Evolutionary conservation across 2,797 vertebrate genomes (phyloP), one percentile per base, ranked within the genome.

Genomic region (Bucorvus abyssinicus): DNA sequence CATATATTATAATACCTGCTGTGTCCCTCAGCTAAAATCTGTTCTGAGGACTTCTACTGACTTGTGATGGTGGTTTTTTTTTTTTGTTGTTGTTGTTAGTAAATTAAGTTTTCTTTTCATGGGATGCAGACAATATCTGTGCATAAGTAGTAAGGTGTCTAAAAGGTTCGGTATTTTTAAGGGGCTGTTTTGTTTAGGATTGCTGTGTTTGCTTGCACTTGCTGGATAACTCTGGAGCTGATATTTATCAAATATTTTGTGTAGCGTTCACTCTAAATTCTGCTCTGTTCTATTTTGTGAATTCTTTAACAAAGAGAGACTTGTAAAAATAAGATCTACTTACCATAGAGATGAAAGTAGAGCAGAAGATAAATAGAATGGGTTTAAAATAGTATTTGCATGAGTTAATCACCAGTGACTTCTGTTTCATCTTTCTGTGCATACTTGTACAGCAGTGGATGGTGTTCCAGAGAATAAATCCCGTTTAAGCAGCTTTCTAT

Each of bases 361-460:
- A 94, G 52, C 40, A 84, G 89, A 59, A 93, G 14, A 91, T 93
- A 94, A 97, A 81, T 92, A 87, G 94, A 87, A 81, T 67, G 57
- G 80, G 87, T 96, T 92, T 59, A 69, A 94, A 93, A 92, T 87
- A 94, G 68, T 69, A 70, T 69, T 78, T 92, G 53, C 61, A 30
- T 90, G 94, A 92, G 44, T 95, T 94, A 70, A 94, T 96, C 60
- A 59, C 44, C 73, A 49, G 63, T 84, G 91, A 89, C 84, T 94
- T 96, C 94, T 89, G 44, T 94, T 97, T 96, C 74, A n/a, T 96
- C 84, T 97, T 96, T 81, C 40, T 93, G 6, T 87, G 78, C 92
- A 30, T 87, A 52, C 65, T 80, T 96, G 57, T 78, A n/a, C 82
- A 74, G 60, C 74, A 76, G 78, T 80, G 84, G 80, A 88, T 92